Base-by-base conservation (phyloP, 2,797 vertebrate genomes). In the Pangasius macronema region DNA sequence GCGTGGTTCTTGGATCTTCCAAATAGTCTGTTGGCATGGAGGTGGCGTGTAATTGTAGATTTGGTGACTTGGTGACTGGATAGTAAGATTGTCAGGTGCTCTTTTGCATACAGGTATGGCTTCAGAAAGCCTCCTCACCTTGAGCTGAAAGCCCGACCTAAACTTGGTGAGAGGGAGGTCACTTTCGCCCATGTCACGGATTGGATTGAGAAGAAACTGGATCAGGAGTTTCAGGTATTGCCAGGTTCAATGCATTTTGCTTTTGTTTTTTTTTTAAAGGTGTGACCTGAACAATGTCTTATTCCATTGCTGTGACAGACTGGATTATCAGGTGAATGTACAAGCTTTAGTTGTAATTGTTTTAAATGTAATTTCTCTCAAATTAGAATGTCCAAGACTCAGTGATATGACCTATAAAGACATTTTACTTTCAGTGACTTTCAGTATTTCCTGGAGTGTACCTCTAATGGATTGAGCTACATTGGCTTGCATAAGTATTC, bases 161-260 rank as follows among this genome's bases (percentile, higher is more conserved):
- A 99, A 94, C 97, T 99, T 22, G 98, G 98, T 0, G 98, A 99
- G 93, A 96, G 98, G 92, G 97, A 99, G 94, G 98, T 99, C 61
- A 99, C 98, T 70, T 94, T 99, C 80, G 98, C 95, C 89, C 98
- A 99, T 14, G 96, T 99, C 86, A 99, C 98, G 0, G 98, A 99
- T 85, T 99, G 98, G 98, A 99, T 99, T 81, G 98, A 99, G 92
- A 99, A 97, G 95, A 99, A 99, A 92, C 94, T 99, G 90, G 96
- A 99, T 91, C 98, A 99, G 91, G 98, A 99, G 92, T 99, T 99
- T 93, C 98, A 99, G 97, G 98, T 99, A 90, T 2, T 61, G 42
- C 49, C 77, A 46, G 30, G 27, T 87, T 82, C 83, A 85, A 51
- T 46, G 65, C 88, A 87, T 88, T 89, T 91, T 1, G 5, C 39